A percentile compares a stretch with the other conserved stretches of the same genome.
These are phyloP conservation scores for Acleris holmiana DNA, from an alignment of 2,888 invertebrate genomes.

Conservation along the genomic window DNA sequence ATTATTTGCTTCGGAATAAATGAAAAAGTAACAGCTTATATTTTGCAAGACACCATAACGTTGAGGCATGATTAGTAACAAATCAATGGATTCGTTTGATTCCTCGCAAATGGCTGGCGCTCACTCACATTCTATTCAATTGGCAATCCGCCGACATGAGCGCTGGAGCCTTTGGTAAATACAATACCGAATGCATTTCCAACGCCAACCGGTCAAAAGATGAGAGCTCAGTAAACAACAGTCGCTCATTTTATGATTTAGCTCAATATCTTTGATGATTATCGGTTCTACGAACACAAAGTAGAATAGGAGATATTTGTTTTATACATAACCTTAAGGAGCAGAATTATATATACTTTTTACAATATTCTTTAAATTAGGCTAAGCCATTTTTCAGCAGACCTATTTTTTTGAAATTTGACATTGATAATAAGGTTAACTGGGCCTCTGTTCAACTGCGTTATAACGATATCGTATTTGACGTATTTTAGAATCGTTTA, in stretches of 20 bases:
- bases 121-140: conserved; percentile 64
- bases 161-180: conserved; percentile 76
- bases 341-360: too few species aligned
- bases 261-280: conserved; percentile 36
- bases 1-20: too few species aligned
- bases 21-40: background rate
- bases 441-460: too few species aligned
- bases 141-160: conserved; percentile 73
- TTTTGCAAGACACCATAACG: conserved; percentile 5
- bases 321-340: too few species aligned
- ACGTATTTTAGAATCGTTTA: too few species aligned
- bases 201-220: conserved; percentile 58
- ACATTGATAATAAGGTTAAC: too few species aligned
- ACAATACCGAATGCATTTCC: conserved; percentile 74
- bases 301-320: too few species aligned
- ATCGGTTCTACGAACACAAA: background rate
- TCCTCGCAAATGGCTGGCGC: conserved; percentile 60
- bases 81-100: conserved; percentile 62
- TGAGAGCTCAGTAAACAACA: conserved; percentile 72
- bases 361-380: too few species aligned
- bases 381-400: too few species aligned
- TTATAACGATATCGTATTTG: too few species aligned
- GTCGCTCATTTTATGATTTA: conserved; percentile 51
- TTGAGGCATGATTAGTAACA: conserved; percentile 59
- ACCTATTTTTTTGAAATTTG: too few species aligned